phyloP scores from a whole-genome alignment of 37 sponge, comb jelly and placozoan species.

The Bolinopsis microptera region DNA sequence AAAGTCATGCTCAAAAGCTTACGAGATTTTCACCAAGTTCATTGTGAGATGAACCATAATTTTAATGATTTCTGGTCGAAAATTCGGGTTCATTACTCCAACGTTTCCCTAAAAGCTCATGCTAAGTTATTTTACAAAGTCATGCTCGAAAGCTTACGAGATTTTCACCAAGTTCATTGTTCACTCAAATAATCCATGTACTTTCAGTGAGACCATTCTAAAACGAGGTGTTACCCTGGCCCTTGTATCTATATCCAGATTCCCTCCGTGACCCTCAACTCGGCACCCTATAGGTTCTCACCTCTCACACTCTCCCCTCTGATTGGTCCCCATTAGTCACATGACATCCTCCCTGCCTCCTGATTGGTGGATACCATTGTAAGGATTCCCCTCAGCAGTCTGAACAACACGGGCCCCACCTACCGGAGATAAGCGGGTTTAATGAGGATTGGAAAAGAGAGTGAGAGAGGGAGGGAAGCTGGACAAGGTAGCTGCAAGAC shows the following conservation, averaged over 20 bases:
- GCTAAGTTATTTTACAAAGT: not conserved
- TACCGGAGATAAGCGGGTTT: not conserved
- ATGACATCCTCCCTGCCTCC: not conserved
- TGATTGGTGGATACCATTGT: not conserved
- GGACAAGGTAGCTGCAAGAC: not conserved
- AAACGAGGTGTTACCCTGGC: not conserved
- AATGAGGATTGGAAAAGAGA: not conserved
- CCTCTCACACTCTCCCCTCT: not conserved
- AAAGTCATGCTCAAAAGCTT: not conserved
- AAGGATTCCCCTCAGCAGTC: not conserved
- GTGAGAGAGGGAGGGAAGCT: not conserved
- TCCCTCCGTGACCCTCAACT: not conserved
- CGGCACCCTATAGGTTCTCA: not conserved
- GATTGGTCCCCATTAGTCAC: not conserved
- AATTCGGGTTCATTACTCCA: no score
- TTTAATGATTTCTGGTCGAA: no score
- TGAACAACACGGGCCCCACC: not conserved
- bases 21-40: not conserved
- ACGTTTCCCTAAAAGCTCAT: not conserved
- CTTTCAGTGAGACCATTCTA: not conserved
- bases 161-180: not conserved
- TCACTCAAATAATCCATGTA: not conserved
- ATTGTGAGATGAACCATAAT: no score
- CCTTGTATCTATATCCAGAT: not conserved
- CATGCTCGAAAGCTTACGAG: not conserved